These are phyloP conservation scores for Helicorthomorpha holstii DNA, from an alignment of 1,140 invertebrate species.

Conservation along the genomic window DNA sequence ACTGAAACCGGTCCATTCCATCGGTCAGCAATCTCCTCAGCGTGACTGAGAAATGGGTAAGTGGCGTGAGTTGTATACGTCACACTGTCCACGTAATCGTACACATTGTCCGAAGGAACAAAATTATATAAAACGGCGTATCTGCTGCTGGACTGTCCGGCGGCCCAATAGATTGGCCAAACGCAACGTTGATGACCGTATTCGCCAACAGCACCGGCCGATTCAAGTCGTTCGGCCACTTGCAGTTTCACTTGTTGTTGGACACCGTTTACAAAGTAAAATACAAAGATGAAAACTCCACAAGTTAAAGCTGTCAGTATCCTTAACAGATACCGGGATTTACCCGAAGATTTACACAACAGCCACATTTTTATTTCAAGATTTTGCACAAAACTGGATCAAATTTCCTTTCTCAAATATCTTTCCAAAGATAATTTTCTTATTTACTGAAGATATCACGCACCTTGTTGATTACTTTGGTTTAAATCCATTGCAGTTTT, in stretches of 20 bases:
- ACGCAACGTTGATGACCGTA: not conserved
- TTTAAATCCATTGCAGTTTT: no score
- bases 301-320: not conserved
- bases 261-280: not conserved
- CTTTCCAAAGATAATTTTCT: no score
- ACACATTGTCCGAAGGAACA: slow-evolving; percentile 15
- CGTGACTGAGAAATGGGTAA: slow-evolving; percentile 76
- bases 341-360: no score
- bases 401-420: no score
- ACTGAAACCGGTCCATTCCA: slow-evolving; percentile 53
- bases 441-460: no score
- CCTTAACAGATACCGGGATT: not conserved
- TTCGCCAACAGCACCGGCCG: not conserved
- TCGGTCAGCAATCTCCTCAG: slow-evolving; percentile 55
- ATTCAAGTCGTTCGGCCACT: not conserved
- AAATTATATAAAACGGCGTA: slow-evolving; percentile 48
- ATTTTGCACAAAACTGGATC: no score
- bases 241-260: not conserved
- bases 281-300: not conserved
- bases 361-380: no score
- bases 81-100: slow-evolving; percentile 23
- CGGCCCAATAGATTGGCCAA: not conserved
- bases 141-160: slow-evolving; percentile 29
- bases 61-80: slow-evolving; percentile 86
- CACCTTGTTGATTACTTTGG: no score